phyloP scores from a whole-genome alignment of 2,888 invertebrate genomes.

The Malthinus flaveolus region DNA sequence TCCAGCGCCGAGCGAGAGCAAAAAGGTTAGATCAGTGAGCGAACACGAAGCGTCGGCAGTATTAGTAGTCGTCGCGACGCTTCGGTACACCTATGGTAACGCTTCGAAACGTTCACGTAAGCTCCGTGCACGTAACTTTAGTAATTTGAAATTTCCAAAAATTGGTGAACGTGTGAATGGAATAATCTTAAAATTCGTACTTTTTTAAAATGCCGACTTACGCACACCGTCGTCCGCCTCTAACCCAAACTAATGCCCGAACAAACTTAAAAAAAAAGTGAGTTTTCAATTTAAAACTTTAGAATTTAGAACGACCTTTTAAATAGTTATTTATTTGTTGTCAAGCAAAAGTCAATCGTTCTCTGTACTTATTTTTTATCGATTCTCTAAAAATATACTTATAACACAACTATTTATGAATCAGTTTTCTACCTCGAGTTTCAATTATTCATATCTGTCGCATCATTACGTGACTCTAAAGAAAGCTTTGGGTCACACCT shows the following conservation, averaged over 20 bases:
- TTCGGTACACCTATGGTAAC: conserved; percentile 35
- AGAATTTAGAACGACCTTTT: too few relatives aligned
- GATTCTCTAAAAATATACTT: conserved; percentile 6
- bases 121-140: conserved; percentile 4
- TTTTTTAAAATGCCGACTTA: too few relatives aligned
- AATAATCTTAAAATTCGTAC: background rate
- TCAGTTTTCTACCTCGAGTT: background rate
- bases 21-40: conserved; percentile 41
- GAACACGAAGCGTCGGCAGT: conserved; percentile 39
- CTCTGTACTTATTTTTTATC: conserved; percentile 1
- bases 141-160: conserved; percentile 9
- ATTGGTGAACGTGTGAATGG: conserved; percentile 4
- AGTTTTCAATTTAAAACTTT: too few relatives aligned
- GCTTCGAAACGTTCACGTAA: conserved; percentile 13
- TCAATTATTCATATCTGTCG: too few relatives aligned
- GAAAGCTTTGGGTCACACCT: too few relatives aligned
- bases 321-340: background rate
- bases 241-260: too few relatives aligned
- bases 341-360: background rate
- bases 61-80: conserved; percentile 39
- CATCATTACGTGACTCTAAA: too few relatives aligned
- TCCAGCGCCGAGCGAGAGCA: conserved; percentile 35
- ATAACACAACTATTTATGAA: conserved; percentile 4
- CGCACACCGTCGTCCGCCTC: too few relatives aligned
- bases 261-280: too few relatives aligned